phyloP scores from a whole-genome alignment of 2,113 vertebrate genomes.

The Climacteris rufus region DNA sequence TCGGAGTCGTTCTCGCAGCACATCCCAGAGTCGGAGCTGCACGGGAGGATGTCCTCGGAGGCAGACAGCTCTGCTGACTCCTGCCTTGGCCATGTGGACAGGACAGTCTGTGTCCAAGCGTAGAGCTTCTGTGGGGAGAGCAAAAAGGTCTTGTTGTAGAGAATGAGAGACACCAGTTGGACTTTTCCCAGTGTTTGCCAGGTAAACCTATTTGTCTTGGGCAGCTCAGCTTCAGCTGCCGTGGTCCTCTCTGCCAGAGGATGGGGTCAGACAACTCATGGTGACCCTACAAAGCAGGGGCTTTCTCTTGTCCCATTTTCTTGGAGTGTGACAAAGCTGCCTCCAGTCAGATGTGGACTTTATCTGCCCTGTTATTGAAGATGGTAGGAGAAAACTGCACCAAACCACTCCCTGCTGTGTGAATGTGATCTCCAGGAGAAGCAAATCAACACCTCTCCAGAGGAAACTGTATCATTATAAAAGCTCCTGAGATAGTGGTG shows the following conservation, averaged over 20 bases:
- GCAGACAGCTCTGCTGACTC: neutral
- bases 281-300: neutral
- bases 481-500: neutral
- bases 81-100: slow-evolving; percentile 1
- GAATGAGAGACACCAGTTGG: accelerated
- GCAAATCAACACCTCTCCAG: neutral
- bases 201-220: neutral
- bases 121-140: slow-evolving; percentile 60
- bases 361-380: neutral
- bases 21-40: slow-evolving; percentile 67
- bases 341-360: neutral
- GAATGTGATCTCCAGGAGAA: neutral
- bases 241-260: neutral
- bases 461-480: neutral
- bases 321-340: neutral
- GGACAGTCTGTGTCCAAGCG: slow-evolving; percentile 37
- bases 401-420: neutral
- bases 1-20: slow-evolving; percentile 66
- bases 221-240: neutral
- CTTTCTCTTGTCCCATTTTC: neutral
- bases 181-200: neutral
- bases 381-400: neutral
- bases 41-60: slow-evolving; percentile 26
- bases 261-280: neutral
- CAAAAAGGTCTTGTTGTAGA: neutral